Conservation (phyloP, 2,797 vertebrate genomes). For the Cottoperca gobio region DNA sequence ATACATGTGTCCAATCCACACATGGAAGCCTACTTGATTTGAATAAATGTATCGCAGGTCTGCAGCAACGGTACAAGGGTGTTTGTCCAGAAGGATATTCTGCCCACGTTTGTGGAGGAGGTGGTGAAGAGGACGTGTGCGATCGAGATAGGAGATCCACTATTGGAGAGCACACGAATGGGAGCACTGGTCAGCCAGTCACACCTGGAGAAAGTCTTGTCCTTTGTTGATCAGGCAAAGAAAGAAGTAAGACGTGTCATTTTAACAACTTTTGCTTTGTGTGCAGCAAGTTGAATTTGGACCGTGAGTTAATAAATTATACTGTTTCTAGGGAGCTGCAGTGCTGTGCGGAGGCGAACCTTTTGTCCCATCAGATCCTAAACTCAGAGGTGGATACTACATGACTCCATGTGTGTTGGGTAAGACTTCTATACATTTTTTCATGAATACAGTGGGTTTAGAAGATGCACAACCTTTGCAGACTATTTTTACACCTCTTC, state of each 20-base stretch:
- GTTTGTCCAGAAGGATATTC: slow-evolving; percentile 91
- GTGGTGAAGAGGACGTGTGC: slow-evolving; percentile 90
- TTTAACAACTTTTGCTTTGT: not conserved
- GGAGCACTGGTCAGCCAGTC: slow-evolving; percentile 91
- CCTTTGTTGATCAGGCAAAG: slow-evolving; percentile 89
- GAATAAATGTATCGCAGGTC: slow-evolving; percentile 82
- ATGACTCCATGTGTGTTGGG: slow-evolving; percentile 96
- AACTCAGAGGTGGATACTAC: slow-evolving; percentile 92
- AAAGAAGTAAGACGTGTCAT: slow-evolving; percentile 85
- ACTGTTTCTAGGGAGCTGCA: slow-evolving; percentile 87
- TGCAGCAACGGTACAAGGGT: slow-evolving; percentile 97
- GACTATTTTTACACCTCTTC: not conserved
- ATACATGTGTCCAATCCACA: not conserved
- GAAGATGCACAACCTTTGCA: not conserved
- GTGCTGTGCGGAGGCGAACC: slow-evolving; percentile 92
- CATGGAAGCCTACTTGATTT: not conserved
- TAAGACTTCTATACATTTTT: slow-evolving; percentile 63
- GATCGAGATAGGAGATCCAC: slow-evolving; percentile 93
- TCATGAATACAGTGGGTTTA: not conserved
- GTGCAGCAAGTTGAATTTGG: not conserved
- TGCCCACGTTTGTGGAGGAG: slow-evolving; percentile 89
- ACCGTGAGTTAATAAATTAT: not conserved
- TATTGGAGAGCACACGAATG: slow-evolving; percentile 93
- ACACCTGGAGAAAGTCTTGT: slow-evolving; percentile 92
- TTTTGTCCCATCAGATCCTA: slow-evolving; percentile 89